phyloP scores from a whole-genome alignment of 2,797 vertebrate genomes.

The Lutjanus argentimaculatus region DNA sequence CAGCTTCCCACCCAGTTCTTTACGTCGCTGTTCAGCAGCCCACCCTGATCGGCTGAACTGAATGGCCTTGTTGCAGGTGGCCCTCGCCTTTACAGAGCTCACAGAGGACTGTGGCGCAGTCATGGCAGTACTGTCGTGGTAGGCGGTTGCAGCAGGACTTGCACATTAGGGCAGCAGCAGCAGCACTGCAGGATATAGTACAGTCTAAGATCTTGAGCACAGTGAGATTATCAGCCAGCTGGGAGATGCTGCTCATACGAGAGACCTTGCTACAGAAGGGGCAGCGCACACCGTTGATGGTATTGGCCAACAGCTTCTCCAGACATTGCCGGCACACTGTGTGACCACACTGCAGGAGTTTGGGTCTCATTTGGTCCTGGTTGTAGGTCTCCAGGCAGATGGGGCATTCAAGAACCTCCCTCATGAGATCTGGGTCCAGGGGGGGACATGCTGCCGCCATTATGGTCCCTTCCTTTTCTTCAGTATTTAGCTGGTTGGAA shows the following conservation, averaged over 20 bases:
- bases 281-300: constrained; percentile 96
- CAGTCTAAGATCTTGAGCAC: constrained; percentile 97
- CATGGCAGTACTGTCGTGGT: constrained; percentile 92
- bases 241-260: constrained; percentile 92
- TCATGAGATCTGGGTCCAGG: constrained; percentile 94
- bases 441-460: constrained; percentile 90
- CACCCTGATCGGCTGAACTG: constrained; percentile 88
- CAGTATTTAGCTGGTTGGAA: constrained; percentile 26
- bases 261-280: constrained; percentile 98
- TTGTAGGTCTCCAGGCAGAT: constrained; percentile 98
- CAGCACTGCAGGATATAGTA: constrained; percentile 87
- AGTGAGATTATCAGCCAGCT: constrained; percentile 95
- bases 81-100: constrained; percentile 90
- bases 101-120: constrained; percentile 90
- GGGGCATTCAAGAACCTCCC: constrained; percentile 97
- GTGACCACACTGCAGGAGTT: constrained; percentile 96
- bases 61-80: constrained; percentile 87
- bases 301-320: constrained; percentile 95
- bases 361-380: constrained; percentile 93
- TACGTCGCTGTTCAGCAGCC: constrained; percentile 92
- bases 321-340: constrained; percentile 96
- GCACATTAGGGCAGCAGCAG: constrained; percentile 92
- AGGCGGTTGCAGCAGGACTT: constrained; percentile 92
- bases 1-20: constrained; percentile 89
- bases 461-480: constrained; percentile 54